phyloP scores from a whole-genome alignment of 2,888 invertebrate genomes.

The Pseudanteris insignis region DNA sequence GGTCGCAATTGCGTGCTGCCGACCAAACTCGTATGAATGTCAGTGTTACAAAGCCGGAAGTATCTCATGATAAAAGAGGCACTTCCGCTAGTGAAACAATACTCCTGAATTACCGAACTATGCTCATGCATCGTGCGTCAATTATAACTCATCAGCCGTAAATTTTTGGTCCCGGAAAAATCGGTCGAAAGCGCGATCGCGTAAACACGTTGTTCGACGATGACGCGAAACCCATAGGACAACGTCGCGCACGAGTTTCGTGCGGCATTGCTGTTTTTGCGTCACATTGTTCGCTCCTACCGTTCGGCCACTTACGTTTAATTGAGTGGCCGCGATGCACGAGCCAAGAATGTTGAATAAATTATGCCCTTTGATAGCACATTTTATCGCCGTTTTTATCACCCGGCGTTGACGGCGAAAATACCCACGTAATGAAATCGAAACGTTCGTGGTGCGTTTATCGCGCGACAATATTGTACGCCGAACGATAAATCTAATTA shows the following conservation, averaged over 20 bases:
- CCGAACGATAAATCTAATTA: constrained; percentile 39
- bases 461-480: constrained; percentile 24
- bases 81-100: constrained; percentile 64
- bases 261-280: too few species aligned
- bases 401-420: constrained; percentile 19
- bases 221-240: too few species aligned
- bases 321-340: too few species aligned
- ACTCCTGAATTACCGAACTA: constrained; percentile 48
- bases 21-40: constrained; percentile 19
- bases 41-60: constrained; percentile 54
- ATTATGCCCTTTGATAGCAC: constrained; percentile 23
- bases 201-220: not conserved
- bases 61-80: constrained; percentile 60
- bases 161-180: too few species aligned
- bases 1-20: constrained; percentile 27
- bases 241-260: too few species aligned
- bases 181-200: constrained; percentile 12
- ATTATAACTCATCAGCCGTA: constrained; percentile 46
- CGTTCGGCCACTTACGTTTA: too few species aligned
- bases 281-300: too few species aligned
- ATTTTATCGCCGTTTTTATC: constrained; percentile 28
- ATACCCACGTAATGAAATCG: constrained; percentile 32
- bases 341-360: constrained; percentile 16
- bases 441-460: constrained; percentile 36
- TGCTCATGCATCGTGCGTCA: constrained; percentile 25